phyloP scores from a whole-genome alignment of 2,888 invertebrate species.

The Diarsia rubi region DNA sequence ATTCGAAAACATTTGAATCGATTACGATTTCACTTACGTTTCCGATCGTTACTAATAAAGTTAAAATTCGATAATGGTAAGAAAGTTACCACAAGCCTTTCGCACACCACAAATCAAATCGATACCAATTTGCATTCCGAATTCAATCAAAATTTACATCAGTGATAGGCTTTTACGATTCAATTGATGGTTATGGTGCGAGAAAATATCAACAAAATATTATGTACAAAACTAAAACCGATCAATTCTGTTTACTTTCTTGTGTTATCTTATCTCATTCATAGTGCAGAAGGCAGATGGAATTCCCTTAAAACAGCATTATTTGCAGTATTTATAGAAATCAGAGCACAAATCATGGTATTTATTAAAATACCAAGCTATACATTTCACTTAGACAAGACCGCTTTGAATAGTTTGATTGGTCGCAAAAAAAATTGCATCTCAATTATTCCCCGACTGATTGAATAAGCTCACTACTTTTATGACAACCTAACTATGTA shows the following conservation, averaged over 20 bases:
- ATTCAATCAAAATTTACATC: slow-evolving; percentile 59
- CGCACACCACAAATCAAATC: slow-evolving; percentile 66
- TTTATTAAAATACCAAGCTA: too few species aligned
- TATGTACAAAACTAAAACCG: neutral
- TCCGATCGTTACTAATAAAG: slow-evolving; percentile 61
- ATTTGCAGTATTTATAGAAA: neutral
- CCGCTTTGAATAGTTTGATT: too few species aligned
- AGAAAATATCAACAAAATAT: slow-evolving; percentile 24
- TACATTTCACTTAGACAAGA: too few species aligned
- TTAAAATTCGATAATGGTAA: slow-evolving; percentile 58
- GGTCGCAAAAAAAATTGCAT: too few species aligned
- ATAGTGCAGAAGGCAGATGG: neutral
- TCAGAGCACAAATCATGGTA: neutral
- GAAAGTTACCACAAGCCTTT: slow-evolving; percentile 67
- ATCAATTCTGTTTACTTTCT: slow-evolving; percentile 29
- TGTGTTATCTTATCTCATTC: neutral
- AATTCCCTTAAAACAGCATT: neutral
- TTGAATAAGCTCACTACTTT: neutral
- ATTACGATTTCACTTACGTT: slow-evolving; percentile 65
- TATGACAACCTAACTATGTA: neutral
- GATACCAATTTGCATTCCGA: slow-evolving; percentile 60
- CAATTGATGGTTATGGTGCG: slow-evolving; percentile 26
- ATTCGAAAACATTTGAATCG: slow-evolving; percentile 50
- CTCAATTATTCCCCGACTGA: too few species aligned
- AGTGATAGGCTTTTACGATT: slow-evolving; percentile 41